These are phyloP conservation scores for Dexiosoma caninum DNA, from an alignment of 2,888 invertebrate species.

Conservation along the genomic window DNA sequence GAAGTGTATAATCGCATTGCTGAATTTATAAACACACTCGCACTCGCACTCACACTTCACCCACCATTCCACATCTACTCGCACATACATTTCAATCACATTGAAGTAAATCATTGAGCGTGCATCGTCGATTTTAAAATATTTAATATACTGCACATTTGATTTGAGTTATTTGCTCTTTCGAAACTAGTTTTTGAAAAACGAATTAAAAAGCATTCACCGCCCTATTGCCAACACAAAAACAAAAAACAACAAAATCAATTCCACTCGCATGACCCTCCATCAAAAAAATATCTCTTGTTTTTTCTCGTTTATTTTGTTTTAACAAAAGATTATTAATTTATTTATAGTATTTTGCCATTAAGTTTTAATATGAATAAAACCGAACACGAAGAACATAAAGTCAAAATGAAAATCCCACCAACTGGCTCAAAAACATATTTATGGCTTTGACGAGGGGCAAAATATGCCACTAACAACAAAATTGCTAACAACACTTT, in stretches of 20 bases:
- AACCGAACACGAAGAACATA: background rate
- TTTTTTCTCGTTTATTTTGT: background rate
- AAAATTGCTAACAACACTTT: conserved; percentile 7
- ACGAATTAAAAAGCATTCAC: background rate
- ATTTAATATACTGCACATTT: background rate
- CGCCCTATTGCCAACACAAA: background rate
- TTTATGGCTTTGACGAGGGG: conserved; percentile 15
- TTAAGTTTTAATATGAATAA: conserved; percentile 5
- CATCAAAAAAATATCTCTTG: background rate
- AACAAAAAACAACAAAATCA: too few species aligned
- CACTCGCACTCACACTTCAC: too few species aligned
- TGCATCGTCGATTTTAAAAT: background rate
- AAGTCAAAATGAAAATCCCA: background rate
- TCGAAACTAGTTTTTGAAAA: background rate
- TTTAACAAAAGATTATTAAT: conserved; percentile 16
- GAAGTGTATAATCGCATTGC: too few species aligned
- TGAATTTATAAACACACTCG: too few species aligned
- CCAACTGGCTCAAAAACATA: background rate
- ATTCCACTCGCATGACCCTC: background rate
- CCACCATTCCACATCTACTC: too few species aligned
- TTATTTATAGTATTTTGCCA: conserved; percentile 25
- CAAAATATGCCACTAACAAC: conserved; percentile 17
- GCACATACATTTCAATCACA: background rate
- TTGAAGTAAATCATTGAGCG: background rate
- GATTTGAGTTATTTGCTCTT: background rate